phyloP scores from a whole-genome alignment of 1,140 invertebrate genomes.

The Trachymyrmex cornetzi region DNA sequence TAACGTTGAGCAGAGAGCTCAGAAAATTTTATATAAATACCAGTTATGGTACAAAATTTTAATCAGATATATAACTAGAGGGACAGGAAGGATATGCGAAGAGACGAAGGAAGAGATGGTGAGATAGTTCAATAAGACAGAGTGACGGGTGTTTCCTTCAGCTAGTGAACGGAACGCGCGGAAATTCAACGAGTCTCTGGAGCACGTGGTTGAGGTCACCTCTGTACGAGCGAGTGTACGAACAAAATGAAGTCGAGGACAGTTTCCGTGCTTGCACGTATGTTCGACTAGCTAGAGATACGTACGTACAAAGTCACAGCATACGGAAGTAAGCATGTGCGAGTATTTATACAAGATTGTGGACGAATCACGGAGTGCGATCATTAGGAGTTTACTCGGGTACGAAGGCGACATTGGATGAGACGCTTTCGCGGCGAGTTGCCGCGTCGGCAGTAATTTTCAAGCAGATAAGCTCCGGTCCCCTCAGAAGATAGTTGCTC shows the following conservation, averaged over 20 bases:
- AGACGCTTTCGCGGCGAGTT: slow-evolving; percentile 32
- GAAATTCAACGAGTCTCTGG: slow-evolving; percentile 67
- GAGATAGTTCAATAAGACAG: slow-evolving; percentile 53
- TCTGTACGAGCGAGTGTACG: slow-evolving; percentile 36
- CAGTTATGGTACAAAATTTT: slow-evolving; percentile 35
- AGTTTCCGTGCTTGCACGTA: neutral
- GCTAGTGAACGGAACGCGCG: slow-evolving; percentile 14
- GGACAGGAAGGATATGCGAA: slow-evolving; percentile 4
- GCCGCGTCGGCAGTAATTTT: slow-evolving; percentile 58
- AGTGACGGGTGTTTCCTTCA: slow-evolving; percentile 55
- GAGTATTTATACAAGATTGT: slow-evolving; percentile 39
- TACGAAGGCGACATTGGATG: slow-evolving; percentile 56
- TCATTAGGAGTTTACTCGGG: slow-evolving; percentile 54
- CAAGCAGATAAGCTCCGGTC: slow-evolving; percentile 50
- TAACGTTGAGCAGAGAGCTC: neutral
- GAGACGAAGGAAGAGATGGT: neutral
- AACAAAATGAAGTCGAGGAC: slow-evolving; percentile 32
- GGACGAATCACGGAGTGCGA: slow-evolving; percentile 46
- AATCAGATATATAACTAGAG: neutral
- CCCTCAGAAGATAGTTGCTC: slow-evolving; percentile 34
- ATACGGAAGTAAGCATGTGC: neutral
- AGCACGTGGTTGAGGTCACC: slow-evolving; percentile 51
- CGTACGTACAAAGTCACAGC: neutral
- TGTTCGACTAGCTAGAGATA: neutral
- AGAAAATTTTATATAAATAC: neutral